These are phyloP conservation scores for Apodemia mormo DNA, from an alignment of 2,888 invertebrate species.

Conservation along the genomic window DNA sequence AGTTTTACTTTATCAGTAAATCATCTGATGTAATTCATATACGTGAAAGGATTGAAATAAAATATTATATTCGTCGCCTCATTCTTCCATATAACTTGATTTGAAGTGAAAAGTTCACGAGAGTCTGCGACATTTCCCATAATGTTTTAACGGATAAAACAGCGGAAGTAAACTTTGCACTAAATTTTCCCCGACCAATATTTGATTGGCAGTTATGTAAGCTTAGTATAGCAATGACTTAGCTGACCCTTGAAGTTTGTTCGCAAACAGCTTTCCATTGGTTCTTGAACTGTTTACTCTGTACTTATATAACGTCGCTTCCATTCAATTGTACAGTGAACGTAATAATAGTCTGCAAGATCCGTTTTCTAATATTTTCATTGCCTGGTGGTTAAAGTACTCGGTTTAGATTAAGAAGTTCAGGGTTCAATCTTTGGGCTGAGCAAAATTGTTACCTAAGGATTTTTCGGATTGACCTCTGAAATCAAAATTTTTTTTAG, in stretches of 20 bases:
- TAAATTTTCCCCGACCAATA: slow-evolving; percentile 9
- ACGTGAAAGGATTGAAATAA: too few relatives aligned
- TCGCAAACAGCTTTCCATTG: slow-evolving; percentile 26
- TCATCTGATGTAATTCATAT: too few relatives aligned
- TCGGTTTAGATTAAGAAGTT: too few relatives aligned
- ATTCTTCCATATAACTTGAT: too few relatives aligned
- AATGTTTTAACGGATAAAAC: not conserved
- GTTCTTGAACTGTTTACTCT: slow-evolving; percentile 22
- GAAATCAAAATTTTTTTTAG: too few relatives aligned
- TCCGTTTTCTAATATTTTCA: not conserved
- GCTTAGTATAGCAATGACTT: slow-evolving; percentile 14
- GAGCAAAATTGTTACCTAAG: too few relatives aligned
- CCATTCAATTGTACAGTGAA: not conserved
- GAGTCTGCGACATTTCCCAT: not conserved
- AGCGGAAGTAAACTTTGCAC: slow-evolving; percentile 2
- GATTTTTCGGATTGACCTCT: too few relatives aligned
- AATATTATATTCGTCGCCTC: too few relatives aligned
- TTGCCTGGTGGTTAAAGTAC: not conserved
- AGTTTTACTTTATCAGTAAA: too few relatives aligned
- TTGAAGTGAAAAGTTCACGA: too few relatives aligned
- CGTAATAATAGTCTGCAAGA: not conserved
- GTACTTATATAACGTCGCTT: slow-evolving; percentile 22
- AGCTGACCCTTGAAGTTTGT: slow-evolving; percentile 18
- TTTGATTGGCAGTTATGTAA: slow-evolving; percentile 16
- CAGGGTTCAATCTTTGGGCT: too few relatives aligned